A percentile compares a stretch with the other conserved stretches of the same genome.
Evolutionary conservation across 1,140 invertebrate species (phyloP).

Genomic region (Lepeophtheirus salmonis): DNA sequence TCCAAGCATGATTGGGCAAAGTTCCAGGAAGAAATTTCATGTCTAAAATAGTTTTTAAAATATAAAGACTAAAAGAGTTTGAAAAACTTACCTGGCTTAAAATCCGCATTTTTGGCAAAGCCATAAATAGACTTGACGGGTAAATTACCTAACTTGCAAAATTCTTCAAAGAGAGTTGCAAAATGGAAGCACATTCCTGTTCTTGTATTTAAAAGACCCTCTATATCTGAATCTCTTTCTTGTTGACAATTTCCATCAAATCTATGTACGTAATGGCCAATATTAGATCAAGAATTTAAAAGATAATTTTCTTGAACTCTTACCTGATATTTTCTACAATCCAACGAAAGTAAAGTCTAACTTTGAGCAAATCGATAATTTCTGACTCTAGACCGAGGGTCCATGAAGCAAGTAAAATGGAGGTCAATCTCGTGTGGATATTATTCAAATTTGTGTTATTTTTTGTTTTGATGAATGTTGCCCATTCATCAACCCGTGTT

Average conservation of each 20-base stretch:
- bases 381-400: neutral
- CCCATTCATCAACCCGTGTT: slow-evolving; percentile 1
- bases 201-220: slow-evolving; percentile 23
- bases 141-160: slow-evolving; percentile 26
- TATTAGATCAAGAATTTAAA: slow-evolving; percentile 6
- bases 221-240: slow-evolving; percentile 22
- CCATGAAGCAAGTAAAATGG: neutral
- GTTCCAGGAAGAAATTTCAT: slow-evolving; percentile 24
- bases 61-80: neutral
- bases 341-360: slow-evolving; percentile 26
- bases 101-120: slow-evolving; percentile 27
- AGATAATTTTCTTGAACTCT: slow-evolving; percentile 13
- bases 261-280: slow-evolving; percentile 14
- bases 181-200: slow-evolving; percentile 27
- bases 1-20: slow-evolving; percentile 28
- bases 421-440: neutral
- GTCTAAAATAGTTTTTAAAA: too few relatives aligned
- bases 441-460: slow-evolving; percentile 3
- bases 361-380: slow-evolving; percentile 24
- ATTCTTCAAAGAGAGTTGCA: slow-evolving; percentile 25
- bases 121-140: slow-evolving; percentile 27
- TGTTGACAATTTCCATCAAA: slow-evolving; percentile 23
- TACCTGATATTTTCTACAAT: slow-evolving; percentile 26
- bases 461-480: neutral
- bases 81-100: slow-evolving; percentile 22